phyloP scores from a whole-genome alignment of 1,140 invertebrate genomes.

The Drosophila mayri region DNA sequence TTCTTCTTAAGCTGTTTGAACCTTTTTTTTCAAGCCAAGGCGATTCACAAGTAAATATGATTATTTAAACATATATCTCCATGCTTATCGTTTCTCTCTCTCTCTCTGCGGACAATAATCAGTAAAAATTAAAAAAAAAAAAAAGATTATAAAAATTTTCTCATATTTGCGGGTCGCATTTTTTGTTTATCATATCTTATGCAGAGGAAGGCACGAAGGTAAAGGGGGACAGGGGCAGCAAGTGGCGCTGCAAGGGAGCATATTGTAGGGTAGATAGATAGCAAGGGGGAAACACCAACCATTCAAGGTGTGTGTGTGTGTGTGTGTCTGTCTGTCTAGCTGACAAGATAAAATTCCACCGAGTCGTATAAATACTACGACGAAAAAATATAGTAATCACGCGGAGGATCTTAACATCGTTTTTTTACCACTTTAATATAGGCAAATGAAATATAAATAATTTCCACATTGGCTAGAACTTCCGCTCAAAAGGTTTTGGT shows the following conservation, averaged over 20 bases:
- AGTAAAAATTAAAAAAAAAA: too few species aligned
- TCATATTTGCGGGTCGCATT: conserved; percentile 28
- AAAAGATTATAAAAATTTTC: conserved; percentile 14
- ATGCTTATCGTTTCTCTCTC: not conserved
- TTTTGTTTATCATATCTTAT: conserved; percentile 36
- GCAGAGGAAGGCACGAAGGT: conserved; percentile 1
- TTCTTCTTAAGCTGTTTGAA: not conserved
- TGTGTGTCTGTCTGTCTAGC: not conserved
- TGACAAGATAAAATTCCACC: conserved; percentile 34
- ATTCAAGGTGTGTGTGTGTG: conserved; percentile 9
- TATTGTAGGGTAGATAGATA: conserved; percentile 14
- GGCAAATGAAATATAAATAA: not conserved
- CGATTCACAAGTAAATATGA: conserved; percentile 4
- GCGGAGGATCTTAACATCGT: not conserved
- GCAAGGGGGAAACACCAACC: conserved; percentile 10
- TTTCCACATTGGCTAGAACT: conserved; percentile 16
- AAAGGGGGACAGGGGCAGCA: not conserved
- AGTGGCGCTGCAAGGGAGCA: not conserved
- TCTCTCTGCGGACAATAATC: conserved; percentile 1
- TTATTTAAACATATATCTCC: conserved; percentile 3
- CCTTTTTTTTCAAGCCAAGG: not conserved
- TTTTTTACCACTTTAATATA: not conserved
- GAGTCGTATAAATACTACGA: conserved; percentile 27
- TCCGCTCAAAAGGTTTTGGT: not conserved
- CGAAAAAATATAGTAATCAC: conserved; percentile 16